Conservation (phyloP, 2,888 invertebrate genomes). For the Asteroscopus sphinx region DNA sequence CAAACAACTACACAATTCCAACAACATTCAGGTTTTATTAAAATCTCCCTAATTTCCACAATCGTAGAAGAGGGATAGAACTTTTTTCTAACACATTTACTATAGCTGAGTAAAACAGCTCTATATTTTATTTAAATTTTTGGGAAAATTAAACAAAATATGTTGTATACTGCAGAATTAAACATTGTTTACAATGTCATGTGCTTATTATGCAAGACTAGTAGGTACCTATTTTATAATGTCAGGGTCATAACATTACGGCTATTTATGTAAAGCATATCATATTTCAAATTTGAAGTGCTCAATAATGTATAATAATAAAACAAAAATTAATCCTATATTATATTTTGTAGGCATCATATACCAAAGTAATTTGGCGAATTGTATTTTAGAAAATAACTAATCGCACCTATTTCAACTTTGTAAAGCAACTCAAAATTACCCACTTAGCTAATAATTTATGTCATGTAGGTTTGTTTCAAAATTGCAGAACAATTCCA, state of each 20-base stretch:
- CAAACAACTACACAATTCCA: too few relatives aligned
- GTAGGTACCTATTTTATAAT: slow-evolving; percentile 52
- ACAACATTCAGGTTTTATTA: too few relatives aligned
- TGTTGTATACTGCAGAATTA: slow-evolving; percentile 5
- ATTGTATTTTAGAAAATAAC: background rate
- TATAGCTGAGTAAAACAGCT: background rate
- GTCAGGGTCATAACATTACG: slow-evolving; percentile 37
- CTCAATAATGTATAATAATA: slow-evolving; percentile 42
- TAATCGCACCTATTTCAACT: background rate
- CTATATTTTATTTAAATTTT: slow-evolving; percentile 13
- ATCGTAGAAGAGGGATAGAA: too few relatives aligned
- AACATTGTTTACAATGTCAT: background rate
- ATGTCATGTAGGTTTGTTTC: slow-evolving; percentile 5
- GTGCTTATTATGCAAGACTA: slow-evolving; percentile 31
- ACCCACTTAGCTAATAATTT: slow-evolving; percentile 23
- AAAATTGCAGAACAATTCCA: slow-evolving; percentile 27
- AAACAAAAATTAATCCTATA: slow-evolving; percentile 26
- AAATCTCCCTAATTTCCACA: too few relatives aligned
- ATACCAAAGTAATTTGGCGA: slow-evolving; percentile 52
- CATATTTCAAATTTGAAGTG: slow-evolving; percentile 33
- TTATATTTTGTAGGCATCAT: slow-evolving; percentile 29
- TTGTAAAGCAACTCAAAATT: slow-evolving; percentile 18
- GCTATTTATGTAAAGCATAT: slow-evolving; percentile 14
- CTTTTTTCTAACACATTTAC: too few relatives aligned
- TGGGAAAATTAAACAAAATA: background rate